Percentiles rank a stretch among this genome's conserved stretches.
These are phyloP conservation scores for Gambusia holbrooki DNA, from an alignment of 2,113 vertebrate species.

Conservation along the genomic window DNA sequence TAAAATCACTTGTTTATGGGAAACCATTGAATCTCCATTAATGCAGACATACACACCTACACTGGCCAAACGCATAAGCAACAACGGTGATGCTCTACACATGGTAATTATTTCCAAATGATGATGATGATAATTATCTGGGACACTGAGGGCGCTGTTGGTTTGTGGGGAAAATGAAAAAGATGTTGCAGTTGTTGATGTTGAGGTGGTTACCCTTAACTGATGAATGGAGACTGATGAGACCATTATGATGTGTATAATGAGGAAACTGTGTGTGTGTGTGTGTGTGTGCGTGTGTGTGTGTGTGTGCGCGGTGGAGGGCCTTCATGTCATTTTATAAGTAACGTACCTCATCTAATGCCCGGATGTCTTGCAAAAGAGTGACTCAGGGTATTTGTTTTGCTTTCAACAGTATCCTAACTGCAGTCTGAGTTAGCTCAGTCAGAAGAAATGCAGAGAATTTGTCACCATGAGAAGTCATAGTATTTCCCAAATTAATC, in stretches of 20 bases:
- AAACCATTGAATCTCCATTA: slow-evolving; percentile 24
- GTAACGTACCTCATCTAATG: not conserved
- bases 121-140: slow-evolving; percentile 32
- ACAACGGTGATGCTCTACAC: slow-evolving; percentile 17
- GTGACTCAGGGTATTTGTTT: too few species aligned
- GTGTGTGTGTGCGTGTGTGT: not conserved
- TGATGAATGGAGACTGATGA: not conserved
- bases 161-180: not conserved
- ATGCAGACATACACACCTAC: not conserved
- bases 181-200: not conserved
- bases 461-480: too few species aligned
- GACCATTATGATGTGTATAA: not conserved
- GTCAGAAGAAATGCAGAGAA: too few species aligned
- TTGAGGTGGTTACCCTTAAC: not conserved
- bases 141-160: not conserved
- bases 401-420: too few species aligned
- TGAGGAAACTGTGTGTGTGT: not conserved
- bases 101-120: slow-evolving; percentile 23
- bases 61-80: not conserved
- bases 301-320: not conserved
- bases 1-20: too few species aligned
- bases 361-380: not conserved
- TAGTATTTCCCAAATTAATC: too few species aligned
- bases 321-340: not conserved
- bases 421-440: too few species aligned